Evolutionary conservation across 30 jellyfish, hydroid and myxozoan species (phyloP), one percentile per base, ranked within the genome.

Genomic region (Hydra vulgaris): DNA sequence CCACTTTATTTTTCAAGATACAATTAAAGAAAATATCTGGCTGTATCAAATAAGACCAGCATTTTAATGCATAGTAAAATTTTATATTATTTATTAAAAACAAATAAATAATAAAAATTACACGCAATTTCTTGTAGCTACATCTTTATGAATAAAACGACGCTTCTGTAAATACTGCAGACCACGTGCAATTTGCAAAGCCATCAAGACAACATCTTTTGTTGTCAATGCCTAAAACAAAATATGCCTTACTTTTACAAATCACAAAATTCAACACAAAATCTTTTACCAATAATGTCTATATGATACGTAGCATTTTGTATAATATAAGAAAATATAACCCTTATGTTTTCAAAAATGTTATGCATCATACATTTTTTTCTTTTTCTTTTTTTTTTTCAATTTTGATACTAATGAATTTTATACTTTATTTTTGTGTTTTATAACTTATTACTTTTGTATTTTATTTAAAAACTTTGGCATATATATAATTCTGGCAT

Each of bases 121-220:
- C 97, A 91, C 97, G 74, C 97, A 91, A 40, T 91, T 91, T 75
- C 97, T 86, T 15, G 97, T 86, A 23, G 97, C 97, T 21, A 91
- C 95, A 79, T 91, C 97, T 74, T 76, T 83, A 24, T 91, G 97
- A 61, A 91, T 67, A 21, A 86, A 72, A 23, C 87, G 81, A 55
- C 97, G 78, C 72, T 84, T 86, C 15, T 81, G 84, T 70, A 91
- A 71, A 76, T 91, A 91, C 72, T 86, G 94, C 72, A 91, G 69
- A 53, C 97, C 97, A 74, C 97, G 95, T 18, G 97, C 97, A 25
- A 91, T 79, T 80, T 91, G 97, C 77, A 86, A 79, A 7, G 97
- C 95, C 96, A 91, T 91, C 54, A 82, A 83, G 21, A 91, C 97
- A 17, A 91, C 86, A 71, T 91, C 97, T 19, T 96, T 85, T 23